phyloP scores from a whole-genome alignment of 2,113 vertebrate species.

The Eublepharis macularius region DNA sequence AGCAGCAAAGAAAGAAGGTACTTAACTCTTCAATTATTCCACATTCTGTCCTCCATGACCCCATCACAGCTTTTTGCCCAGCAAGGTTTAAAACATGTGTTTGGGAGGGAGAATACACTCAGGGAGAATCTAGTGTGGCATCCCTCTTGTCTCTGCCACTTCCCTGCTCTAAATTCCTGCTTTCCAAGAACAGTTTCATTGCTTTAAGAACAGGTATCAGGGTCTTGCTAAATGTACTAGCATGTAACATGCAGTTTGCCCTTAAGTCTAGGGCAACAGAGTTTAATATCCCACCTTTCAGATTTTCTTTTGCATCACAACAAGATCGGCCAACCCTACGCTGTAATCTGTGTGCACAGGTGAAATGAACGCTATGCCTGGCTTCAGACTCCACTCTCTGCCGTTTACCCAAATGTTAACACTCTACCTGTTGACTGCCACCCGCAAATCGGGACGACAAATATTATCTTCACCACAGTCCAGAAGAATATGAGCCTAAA shows the following conservation, averaged over 20 bases:
- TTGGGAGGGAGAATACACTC: background rate
- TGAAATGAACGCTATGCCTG: background rate
- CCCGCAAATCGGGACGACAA: slow-evolving; percentile 90
- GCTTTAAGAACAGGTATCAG: background rate
- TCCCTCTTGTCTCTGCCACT: background rate
- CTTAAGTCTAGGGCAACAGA: background rate
- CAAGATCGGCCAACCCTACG: background rate
- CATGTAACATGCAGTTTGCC: background rate
- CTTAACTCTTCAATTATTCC: background rate
- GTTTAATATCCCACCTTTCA: background rate
- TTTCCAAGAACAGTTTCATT: background rate
- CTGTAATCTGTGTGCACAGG: background rate
- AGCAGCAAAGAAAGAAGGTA: background rate
- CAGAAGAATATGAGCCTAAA: slow-evolving; percentile 91
- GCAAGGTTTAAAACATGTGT: background rate
- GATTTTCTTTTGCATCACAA: background rate
- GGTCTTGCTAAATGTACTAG: background rate
- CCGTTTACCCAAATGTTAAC: slow-evolving; percentile 1
- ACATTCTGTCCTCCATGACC: background rate
- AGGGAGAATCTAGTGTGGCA: too few relatives aligned
- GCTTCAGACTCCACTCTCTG: background rate
- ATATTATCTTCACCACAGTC: slow-evolving; percentile 96
- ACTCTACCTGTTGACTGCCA: slow-evolving; percentile 87
- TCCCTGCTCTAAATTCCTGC: background rate
- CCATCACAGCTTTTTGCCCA: background rate